Base-by-base conservation (phyloP, 1,140 invertebrate species). In the Brachionus angularis region DNA sequence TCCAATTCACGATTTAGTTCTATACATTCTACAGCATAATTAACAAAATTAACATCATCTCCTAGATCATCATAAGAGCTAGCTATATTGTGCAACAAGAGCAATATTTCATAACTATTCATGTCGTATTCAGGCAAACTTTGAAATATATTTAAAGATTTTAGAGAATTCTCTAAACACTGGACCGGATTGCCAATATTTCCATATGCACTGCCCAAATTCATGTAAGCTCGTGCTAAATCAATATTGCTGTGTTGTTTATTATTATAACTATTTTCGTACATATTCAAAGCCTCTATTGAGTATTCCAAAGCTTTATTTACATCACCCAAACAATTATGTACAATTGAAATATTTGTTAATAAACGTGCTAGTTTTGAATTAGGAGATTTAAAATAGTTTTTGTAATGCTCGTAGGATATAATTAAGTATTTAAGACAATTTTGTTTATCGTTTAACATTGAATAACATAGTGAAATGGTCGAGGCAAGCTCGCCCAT, bases 1-100 rank as follows among this genome's bases (percentile, higher is more conserved):
- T n/a, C n/a, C n/a, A n/a, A n/a, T n/a, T n/a, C n/a, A n/a, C n/a
- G n/a, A n/a, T n/a, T n/a, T n/a, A n/a, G n/a, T n/a, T n/a, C n/a
- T n/a, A n/a, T n/a, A n/a, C n/a, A 58, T 16, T 18, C 33, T 10
- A 36, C 16, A 5, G 53, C 39, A 31, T 14, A 58, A 5, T 36
- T 58, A 5, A 58, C 21, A 39, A 58, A 58, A 18, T 58, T 58
- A 5, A 36, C 14, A 16, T 21, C 39, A 23, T 58, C 53, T 3
- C 53, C 53, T 23, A 58, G 39, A 39, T 58, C 53, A 58, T 58
- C 53, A 58, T 58, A 58, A 34, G 31, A 36, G 23, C 53, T 36
- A 0, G 53, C 53, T 10, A 58, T 34, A 58, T 58, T 58, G 33
- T 58, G 39, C 53, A 58, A 21, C 3, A 16, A 31, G 18, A 18